A percentile compares a stretch with the other conserved stretches of the same genome.
phyloP scores from a whole-genome alignment of 2,888 invertebrate genomes.

The Drosophila atripex region DNA sequence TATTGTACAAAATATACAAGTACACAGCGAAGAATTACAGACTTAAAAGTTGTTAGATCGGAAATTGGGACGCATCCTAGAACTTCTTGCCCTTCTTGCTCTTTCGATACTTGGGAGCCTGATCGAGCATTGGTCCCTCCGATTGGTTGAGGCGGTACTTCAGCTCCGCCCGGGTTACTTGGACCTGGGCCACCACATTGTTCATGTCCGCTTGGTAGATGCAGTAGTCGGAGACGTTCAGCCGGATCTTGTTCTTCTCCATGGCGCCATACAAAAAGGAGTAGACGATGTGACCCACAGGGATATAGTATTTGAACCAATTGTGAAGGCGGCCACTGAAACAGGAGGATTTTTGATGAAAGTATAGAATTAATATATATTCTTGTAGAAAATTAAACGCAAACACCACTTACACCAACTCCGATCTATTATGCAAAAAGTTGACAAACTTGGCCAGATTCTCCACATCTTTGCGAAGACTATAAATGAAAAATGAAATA shows the following conservation, averaged over 20 bases:
- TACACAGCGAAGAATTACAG: neutral
- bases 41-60: neutral
- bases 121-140: neutral
- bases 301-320: slow-evolving; percentile 88
- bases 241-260: slow-evolving; percentile 86
- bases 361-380: neutral
- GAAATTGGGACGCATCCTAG: neutral
- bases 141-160: slow-evolving; percentile 26
- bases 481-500: slow-evolving; percentile 23
- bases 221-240: slow-evolving; percentile 89
- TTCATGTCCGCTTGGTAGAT: slow-evolving; percentile 91
- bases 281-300: slow-evolving; percentile 85
- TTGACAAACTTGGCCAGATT: slow-evolving; percentile 69
- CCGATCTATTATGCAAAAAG: slow-evolving; percentile 69
- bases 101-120: neutral
- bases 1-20: slow-evolving; percentile 2
- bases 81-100: neutral
- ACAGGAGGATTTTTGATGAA: no score
- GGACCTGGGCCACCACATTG: slow-evolving; percentile 85
- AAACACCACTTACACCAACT: slow-evolving; percentile 61
- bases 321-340: slow-evolving; percentile 87
- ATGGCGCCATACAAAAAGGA: slow-evolving; percentile 88
- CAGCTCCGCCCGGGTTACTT: slow-evolving; percentile 55
- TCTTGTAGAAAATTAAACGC: neutral
- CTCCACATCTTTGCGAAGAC: slow-evolving; percentile 68